Conservation (phyloP, 1,140 invertebrate genomes). For the Euwallacea fornicatus region DNA sequence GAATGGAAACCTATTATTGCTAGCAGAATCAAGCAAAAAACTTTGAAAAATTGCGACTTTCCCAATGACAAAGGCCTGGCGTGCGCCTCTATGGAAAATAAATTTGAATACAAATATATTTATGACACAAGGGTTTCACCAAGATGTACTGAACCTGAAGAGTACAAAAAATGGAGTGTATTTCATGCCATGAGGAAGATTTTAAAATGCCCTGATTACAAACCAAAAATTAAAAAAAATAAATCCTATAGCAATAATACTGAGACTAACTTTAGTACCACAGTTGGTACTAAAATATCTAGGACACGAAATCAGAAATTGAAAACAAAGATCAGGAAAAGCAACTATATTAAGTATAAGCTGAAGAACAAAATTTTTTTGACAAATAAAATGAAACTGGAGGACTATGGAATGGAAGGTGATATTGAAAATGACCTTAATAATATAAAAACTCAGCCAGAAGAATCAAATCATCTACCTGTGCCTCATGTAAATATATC, state of each 20-base stretch:
- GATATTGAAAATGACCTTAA: slow-evolving; percentile 25
- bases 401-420: background rate
- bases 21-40: slow-evolving; percentile 57
- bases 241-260: background rate
- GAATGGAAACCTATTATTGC: slow-evolving; percentile 62
- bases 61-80: slow-evolving; percentile 53
- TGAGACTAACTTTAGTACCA: background rate
- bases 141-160: slow-evolving; percentile 61
- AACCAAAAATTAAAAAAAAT: slow-evolving; percentile 49
- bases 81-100: slow-evolving; percentile 45
- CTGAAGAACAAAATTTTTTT: slow-evolving; percentile 23
- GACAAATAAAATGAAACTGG: slow-evolving; percentile 8
- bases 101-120: slow-evolving; percentile 54
- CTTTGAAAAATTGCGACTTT: slow-evolving; percentile 52
- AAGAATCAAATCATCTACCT: background rate
- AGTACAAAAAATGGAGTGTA: slow-evolving; percentile 62
- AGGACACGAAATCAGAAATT: slow-evolving; percentile 23
- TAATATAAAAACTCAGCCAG: slow-evolving; percentile 2
- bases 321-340: slow-evolving; percentile 34
- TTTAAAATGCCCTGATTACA: slow-evolving; percentile 50
- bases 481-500: too few species aligned
- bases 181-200: slow-evolving; percentile 59
- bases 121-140: slow-evolving; percentile 64
- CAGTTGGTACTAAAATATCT: slow-evolving; percentile 14
- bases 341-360: slow-evolving; percentile 37